Conservation (phyloP, 2,113 vertebrate genomes). For the Lamprotornis superbus region DNA sequence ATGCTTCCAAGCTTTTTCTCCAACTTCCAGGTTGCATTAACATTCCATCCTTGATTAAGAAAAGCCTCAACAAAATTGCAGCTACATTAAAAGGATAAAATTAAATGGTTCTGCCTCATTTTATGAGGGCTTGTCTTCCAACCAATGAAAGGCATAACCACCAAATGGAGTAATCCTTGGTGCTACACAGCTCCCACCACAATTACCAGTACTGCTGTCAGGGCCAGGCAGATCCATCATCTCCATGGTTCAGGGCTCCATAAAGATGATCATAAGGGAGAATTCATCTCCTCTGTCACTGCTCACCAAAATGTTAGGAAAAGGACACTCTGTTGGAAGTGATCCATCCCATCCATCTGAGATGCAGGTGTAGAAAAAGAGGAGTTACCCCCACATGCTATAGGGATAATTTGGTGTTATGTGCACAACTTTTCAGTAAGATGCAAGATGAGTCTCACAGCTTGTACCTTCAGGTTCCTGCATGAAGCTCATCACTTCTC, state of each 20-base stretch:
- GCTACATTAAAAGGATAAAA: constrained; percentile 17
- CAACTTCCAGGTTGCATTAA: constrained; percentile 50
- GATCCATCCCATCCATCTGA: background rate
- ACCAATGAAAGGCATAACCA: background rate
- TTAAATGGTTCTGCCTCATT: background rate
- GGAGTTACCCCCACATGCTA: background rate
- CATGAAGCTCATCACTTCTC: background rate
- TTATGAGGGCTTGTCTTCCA: background rate
- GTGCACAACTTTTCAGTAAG: background rate
- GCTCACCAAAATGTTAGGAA: background rate
- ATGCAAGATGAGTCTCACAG: background rate
- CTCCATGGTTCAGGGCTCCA: background rate
- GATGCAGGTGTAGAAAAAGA: background rate
- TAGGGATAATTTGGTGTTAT: background rate
- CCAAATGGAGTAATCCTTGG: background rate
- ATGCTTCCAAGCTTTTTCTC: constrained; percentile 65
- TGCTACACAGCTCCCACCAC: background rate
- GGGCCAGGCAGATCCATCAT: accelerated
- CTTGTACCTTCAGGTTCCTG: background rate
- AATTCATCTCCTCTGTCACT: background rate
- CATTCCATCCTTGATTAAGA: constrained; percentile 69
- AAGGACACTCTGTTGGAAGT: background rate
- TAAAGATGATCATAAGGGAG: background rate
- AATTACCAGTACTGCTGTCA: background rate
- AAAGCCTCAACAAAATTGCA: constrained; percentile 51